Evolutionary conservation across 1,140 invertebrate genomes (phyloP).

Genomic region (Pinna nobilis): DNA sequence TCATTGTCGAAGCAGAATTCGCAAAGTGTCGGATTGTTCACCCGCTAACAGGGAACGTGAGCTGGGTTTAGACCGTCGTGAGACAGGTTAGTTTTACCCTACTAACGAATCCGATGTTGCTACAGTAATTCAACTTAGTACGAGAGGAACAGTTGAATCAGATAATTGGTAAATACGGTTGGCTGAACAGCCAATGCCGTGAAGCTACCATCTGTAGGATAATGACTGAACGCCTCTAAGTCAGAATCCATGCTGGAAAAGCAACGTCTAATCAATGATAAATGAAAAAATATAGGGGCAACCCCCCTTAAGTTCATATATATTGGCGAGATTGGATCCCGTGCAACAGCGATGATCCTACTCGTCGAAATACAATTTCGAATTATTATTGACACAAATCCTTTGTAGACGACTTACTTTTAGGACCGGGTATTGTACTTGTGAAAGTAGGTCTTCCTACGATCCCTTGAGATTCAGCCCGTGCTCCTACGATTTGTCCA

Average conservation of each 20-base stretch:
- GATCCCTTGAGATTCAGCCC: no score
- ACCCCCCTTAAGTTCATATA: neutral
- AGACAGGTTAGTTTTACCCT: no score
- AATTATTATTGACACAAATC: no score
- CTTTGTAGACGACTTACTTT: no score
- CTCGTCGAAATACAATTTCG: no score
- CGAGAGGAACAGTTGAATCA: conserved; percentile 13
- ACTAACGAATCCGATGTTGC: conserved; percentile 65
- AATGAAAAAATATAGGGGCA: neutral
- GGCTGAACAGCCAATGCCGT: conserved; percentile 24
- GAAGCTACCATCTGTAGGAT: conserved; percentile 75
- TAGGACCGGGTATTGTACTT: no score
- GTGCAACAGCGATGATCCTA: no score
- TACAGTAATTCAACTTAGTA: neutral
- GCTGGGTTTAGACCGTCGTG: no score
- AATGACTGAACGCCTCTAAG: conserved; percentile 84
- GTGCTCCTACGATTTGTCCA: no score
- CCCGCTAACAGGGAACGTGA: neutral
- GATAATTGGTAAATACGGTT: conserved; percentile 26
- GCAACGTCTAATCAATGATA: neutral
- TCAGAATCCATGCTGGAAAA: conserved; percentile 3
- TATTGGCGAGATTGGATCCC: neutral
- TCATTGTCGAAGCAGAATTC: conserved; percentile 79
- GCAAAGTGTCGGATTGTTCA: conserved; percentile 73
- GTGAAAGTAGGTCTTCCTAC: no score